phyloP scores from a whole-genome alignment of 1,140 invertebrate genomes.

The Drosophila hydei region DNA sequence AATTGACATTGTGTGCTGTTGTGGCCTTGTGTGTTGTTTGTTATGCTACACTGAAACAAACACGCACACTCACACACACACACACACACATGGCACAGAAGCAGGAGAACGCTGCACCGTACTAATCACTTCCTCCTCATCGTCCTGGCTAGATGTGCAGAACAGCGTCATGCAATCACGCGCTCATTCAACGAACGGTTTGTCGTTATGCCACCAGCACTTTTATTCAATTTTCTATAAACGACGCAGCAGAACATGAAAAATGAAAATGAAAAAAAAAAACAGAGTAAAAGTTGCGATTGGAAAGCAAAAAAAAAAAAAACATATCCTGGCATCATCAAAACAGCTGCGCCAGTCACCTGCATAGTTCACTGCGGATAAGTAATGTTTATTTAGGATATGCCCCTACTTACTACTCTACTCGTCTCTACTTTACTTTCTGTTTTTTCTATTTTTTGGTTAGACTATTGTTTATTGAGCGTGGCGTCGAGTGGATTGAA shows the following conservation, averaged over 20 bases:
- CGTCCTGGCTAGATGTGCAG: constrained; percentile 17
- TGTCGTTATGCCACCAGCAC: constrained; percentile 78
- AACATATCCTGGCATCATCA: constrained; percentile 75
- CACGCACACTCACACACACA: constrained; percentile 17
- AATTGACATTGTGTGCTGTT: constrained; percentile 60
- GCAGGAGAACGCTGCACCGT: background rate
- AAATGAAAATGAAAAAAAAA: constrained; percentile 34
- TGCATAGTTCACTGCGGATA: constrained; percentile 52
- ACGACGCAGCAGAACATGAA: constrained; percentile 48
- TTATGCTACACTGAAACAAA: constrained; percentile 40
- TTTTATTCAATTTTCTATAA: constrained; percentile 82
- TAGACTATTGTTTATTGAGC: constrained; percentile 23
- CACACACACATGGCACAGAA: constrained; percentile 4
- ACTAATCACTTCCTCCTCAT: constrained; percentile 73
- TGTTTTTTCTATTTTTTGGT: background rate
- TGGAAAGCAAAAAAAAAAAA: constrained; percentile 41
- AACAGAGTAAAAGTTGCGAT: constrained; percentile 4
- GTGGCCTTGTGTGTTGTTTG: constrained; percentile 50
- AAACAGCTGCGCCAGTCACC: constrained; percentile 59
- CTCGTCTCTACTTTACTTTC: background rate
- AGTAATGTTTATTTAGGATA: constrained; percentile 21
- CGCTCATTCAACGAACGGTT: constrained; percentile 73
- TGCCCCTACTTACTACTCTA: background rate
- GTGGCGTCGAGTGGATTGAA: constrained; percentile 1
- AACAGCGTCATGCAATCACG: constrained; percentile 58